These are phyloP conservation scores for Notolabrus celidotus DNA, from an alignment of 2,797 vertebrate genomes.

Conservation along the genomic window DNA sequence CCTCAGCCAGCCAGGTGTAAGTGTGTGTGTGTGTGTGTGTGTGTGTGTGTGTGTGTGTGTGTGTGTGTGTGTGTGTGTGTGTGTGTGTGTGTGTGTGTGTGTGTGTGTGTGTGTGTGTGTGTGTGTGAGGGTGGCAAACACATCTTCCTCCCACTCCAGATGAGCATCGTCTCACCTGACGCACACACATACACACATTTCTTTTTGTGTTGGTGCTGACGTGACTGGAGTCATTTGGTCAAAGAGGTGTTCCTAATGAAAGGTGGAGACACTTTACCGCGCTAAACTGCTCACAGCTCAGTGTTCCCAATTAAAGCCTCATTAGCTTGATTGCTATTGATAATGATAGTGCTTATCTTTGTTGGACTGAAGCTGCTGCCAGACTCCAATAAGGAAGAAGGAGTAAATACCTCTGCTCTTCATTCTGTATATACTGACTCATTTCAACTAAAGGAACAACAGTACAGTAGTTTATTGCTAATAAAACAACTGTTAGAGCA, in stretches of 20 bases:
- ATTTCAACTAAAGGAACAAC: not conserved
- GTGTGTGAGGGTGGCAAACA: no score
- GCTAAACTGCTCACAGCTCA: slow-evolving; percentile 56
- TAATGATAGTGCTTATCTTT: slow-evolving; percentile 61
- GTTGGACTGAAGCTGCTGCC: slow-evolving; percentile 46
- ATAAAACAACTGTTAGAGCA: slow-evolving; percentile 3
- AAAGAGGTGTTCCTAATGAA: slow-evolving; percentile 27
- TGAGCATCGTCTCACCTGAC: not conserved
- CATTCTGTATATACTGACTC: slow-evolving; percentile 1
- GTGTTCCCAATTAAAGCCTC: slow-evolving; percentile 69
- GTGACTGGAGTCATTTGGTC: slow-evolving; percentile 13
- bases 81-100: not conserved
- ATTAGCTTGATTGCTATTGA: slow-evolving; percentile 69
- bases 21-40: slow-evolving; percentile 1
- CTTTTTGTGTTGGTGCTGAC: not conserved
- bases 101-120: not conserved
- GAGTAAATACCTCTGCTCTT: slow-evolving; percentile 45
- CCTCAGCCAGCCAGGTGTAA: slow-evolving; percentile 16
- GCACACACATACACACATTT: not conserved
- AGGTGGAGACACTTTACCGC: slow-evolving; percentile 47
- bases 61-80: no score
- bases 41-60: no score
- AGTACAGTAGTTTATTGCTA: not conserved
- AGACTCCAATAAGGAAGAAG: slow-evolving; percentile 33
- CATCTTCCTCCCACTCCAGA: no score